Conservation (phyloP, 2,888 invertebrate genomes). For the Campoplex capitator region DNA sequence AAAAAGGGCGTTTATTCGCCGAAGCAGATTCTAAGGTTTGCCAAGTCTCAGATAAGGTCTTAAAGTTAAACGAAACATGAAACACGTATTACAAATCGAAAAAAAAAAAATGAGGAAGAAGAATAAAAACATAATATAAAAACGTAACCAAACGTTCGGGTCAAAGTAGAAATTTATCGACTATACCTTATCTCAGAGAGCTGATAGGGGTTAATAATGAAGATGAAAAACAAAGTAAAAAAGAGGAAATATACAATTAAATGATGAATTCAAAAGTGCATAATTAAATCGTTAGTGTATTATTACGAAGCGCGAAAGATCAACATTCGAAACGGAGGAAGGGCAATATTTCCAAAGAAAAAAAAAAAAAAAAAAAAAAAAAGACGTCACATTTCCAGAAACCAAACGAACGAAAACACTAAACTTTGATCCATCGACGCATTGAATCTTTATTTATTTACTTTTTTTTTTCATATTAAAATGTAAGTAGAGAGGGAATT, state of each 20-base stretch:
- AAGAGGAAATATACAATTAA: slow-evolving; percentile 73
- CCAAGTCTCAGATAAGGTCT: slow-evolving; percentile 77
- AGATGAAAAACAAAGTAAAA: slow-evolving; percentile 17
- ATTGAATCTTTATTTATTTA: slow-evolving; percentile 11
- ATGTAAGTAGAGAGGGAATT: slow-evolving; percentile 46
- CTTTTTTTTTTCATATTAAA: slow-evolving; percentile 16
- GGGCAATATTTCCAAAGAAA: slow-evolving; percentile 79
- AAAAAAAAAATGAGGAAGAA: slow-evolving; percentile 69
- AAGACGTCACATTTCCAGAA: slow-evolving; percentile 42
- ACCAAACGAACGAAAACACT: slow-evolving; percentile 11
- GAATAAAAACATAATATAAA: slow-evolving; percentile 65
- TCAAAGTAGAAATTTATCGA: slow-evolving; percentile 72
- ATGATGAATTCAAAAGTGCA: slow-evolving; percentile 71
- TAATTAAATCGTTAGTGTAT: slow-evolving; percentile 80
- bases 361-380: too few species aligned
- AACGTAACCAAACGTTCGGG: slow-evolving; percentile 62
- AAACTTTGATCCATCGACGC: slow-evolving; percentile 30
- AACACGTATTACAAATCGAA: slow-evolving; percentile 40
- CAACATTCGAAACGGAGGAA: slow-evolving; percentile 67
- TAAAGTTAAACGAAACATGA: slow-evolving; percentile 51
- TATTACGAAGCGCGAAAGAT: slow-evolving; percentile 76
- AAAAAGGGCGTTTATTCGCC: slow-evolving; percentile 69
- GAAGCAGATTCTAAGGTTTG: slow-evolving; percentile 78
- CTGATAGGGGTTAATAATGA: slow-evolving; percentile 60
- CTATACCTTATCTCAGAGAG: slow-evolving; percentile 70